These are phyloP conservation scores for Mnemiopsis leidyi DNA, from an alignment of 37 sponge, comb jelly and placozoan genomes.

Conservation along the genomic window DNA sequence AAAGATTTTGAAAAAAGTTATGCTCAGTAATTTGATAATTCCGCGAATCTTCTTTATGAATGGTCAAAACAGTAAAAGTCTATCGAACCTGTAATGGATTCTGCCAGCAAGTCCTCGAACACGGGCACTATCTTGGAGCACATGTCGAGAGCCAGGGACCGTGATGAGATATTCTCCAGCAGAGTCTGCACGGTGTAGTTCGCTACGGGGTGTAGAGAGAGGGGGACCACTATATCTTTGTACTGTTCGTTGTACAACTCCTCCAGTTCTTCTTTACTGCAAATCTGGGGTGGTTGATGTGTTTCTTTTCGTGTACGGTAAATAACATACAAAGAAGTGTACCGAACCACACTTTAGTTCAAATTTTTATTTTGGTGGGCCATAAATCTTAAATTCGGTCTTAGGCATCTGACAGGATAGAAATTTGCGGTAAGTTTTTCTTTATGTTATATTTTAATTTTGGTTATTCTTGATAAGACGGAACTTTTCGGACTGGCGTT, in stretches of 20 bases:
- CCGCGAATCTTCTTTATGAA: too few species aligned
- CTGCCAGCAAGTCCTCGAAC: conserved; percentile 53
- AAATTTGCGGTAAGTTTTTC: too few species aligned
- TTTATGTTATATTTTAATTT: too few species aligned
- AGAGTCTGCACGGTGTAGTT: conserved; percentile 61
- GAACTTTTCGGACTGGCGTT: too few species aligned
- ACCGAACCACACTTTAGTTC: too few species aligned
- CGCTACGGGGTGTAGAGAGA: not conserved
- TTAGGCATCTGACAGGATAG: not conserved
- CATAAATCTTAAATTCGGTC: not conserved
- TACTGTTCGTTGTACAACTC: conserved; percentile 22
- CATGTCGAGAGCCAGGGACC: conserved; percentile 5
- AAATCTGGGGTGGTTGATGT: conserved; percentile 21
- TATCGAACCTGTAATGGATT: conserved; percentile 23
- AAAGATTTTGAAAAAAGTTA: too few species aligned
- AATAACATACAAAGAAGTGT: too few species aligned
- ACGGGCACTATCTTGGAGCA: not conserved
- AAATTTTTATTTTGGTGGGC: too few species aligned
- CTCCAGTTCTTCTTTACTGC: not conserved
- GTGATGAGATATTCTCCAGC: not conserved
- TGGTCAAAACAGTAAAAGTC: not conserved
- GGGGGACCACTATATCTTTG: not conserved
- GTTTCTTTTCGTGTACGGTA: too few species aligned
- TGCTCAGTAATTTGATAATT: too few species aligned
- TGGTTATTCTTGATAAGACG: too few species aligned